Conservation (phyloP, 2,888 invertebrate species). For the Criorhina ranunculi region DNA sequence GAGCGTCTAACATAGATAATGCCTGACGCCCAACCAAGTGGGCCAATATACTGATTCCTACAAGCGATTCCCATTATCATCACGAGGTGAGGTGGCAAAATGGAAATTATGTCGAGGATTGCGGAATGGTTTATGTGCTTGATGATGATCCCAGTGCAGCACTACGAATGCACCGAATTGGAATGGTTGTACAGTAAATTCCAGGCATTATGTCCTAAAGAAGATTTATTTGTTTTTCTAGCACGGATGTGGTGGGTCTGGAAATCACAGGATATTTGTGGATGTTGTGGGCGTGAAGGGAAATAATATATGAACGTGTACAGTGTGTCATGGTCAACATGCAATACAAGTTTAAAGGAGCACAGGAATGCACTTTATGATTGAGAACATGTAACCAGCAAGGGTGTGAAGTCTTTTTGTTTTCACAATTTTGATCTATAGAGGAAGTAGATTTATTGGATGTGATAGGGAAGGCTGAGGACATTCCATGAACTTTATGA, state of each 20-base stretch:
- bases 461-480: too few species aligned
- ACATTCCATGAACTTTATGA: too few species aligned
- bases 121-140: slow-evolving; percentile 33
- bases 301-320: slow-evolving; percentile 19
- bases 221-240: slow-evolving; percentile 42
- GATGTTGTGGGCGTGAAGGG: slow-evolving; percentile 17
- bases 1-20: not conserved
- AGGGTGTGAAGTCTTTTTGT: not conserved
- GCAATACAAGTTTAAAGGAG: not conserved
- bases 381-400: not conserved
- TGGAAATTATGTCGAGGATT: slow-evolving; percentile 45
- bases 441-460: too few species aligned
- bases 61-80: slow-evolving; percentile 45
- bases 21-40: not conserved
- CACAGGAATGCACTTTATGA: not conserved
- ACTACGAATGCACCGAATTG: slow-evolving; percentile 40
- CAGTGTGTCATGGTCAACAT: slow-evolving; percentile 27
- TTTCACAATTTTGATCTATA: too few species aligned
- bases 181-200: slow-evolving; percentile 23
- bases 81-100: slow-evolving; percentile 13
- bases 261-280: slow-evolving; percentile 21
- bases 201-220: slow-evolving; percentile 24
- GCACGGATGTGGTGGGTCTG: slow-evolving; percentile 2
- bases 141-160: slow-evolving; percentile 28
- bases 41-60: slow-evolving; percentile 21